These are phyloP conservation scores for Cinclus mexicanus DNA, from an alignment of 2,113 vertebrate species.

Conservation along the genomic window DNA sequence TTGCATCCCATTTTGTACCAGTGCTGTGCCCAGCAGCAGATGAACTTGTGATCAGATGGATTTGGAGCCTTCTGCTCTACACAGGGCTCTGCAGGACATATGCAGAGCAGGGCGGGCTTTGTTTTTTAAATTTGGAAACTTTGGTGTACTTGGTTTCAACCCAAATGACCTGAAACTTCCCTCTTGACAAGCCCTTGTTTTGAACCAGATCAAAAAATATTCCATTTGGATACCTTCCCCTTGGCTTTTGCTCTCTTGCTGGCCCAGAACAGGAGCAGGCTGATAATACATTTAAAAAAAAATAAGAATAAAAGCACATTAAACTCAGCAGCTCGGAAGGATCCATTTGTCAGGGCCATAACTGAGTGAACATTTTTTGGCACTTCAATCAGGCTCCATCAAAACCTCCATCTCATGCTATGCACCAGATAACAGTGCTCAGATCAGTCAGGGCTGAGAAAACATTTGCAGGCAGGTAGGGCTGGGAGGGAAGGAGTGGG, in stretches of 20 bases:
- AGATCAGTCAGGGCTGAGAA: neutral
- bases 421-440: rapidly evolving
- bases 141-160: neutral
- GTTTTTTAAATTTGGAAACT: neutral
- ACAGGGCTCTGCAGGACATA: rapidly evolving
- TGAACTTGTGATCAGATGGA: neutral
- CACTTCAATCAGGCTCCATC: neutral
- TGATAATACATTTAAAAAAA: neutral
- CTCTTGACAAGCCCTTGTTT: neutral
- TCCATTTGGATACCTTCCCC: neutral
- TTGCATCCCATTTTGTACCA: neutral
- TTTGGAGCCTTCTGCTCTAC: neutral
- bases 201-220: neutral
- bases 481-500: neutral
- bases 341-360: neutral
- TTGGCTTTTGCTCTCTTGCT: neutral
- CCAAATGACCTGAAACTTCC: neutral
- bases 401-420: neutral
- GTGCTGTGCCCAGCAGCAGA: rapidly evolving
- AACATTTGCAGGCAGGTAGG: neutral
- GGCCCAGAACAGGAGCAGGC: neutral
- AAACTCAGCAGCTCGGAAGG: neutral
- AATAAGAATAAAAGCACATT: neutral
- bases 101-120: neutral
- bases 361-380: neutral